Base-by-base conservation (phyloP, 2,797 vertebrate species). In the Coracias cyanogaster region DNA sequence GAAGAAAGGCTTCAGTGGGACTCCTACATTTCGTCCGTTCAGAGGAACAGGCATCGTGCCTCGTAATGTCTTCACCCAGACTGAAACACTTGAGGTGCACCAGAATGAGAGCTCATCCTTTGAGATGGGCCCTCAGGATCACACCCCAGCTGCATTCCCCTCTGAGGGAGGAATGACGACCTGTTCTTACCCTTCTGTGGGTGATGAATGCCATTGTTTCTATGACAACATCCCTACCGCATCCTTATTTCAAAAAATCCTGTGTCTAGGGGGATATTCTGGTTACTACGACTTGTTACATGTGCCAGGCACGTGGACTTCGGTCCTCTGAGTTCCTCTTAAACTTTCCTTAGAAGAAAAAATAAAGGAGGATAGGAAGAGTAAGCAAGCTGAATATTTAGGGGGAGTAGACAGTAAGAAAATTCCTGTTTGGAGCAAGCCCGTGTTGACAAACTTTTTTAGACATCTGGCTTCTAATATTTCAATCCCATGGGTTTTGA, bases 391-490 rank as follows among this genome's bases (percentile, higher is more conserved):
- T 48, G 37, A 37, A 12, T 29, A 37, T 72, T 62, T 39, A n/a
- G 39, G 29, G 64, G 37, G 15, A 20, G 10, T 33, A 26, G 39
- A 13, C 18, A 43, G 31, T 28, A 71, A 48, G 31, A 49, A 66
- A 77, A 54, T 28, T 76, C 81, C 52, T 61, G 14, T 61, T 54
- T 24, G 48, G 60, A 81, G 28, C 24, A 61, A 77, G 28, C 48
- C 60, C 28, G 6, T 15, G 10, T 37, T 61, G 54, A 61, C 26
- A 55, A 67, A 14, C 0, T 0, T 21, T 43, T 77, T 58, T 14
- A 64, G n/a, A 25, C 24, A 78, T 16, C 37, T 45, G 37, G 24
- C 14, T 71, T n/a, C 80, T 84, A 33, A 2, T 51, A n/a, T 43
- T 52, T 46, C 46, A 33, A 2, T 58, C 45, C 28, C 43, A 21